These are phyloP conservation scores for Aethes cnicana DNA, from an alignment of 2,888 invertebrate species.

Conservation along the genomic window DNA sequence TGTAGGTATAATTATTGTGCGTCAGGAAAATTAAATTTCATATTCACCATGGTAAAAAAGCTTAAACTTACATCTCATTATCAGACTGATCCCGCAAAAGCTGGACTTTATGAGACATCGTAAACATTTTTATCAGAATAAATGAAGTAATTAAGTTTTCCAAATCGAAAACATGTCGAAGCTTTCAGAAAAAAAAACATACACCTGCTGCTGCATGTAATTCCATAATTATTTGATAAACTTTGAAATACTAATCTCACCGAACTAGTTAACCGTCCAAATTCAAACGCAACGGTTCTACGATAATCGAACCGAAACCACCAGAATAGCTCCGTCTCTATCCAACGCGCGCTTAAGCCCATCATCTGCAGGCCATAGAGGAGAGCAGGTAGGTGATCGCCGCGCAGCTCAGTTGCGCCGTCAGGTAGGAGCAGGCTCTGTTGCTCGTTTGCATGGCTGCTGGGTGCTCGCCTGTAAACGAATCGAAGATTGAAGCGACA, in stretches of 20 bases:
- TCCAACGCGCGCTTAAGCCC: conserved; percentile 41
- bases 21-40: not conserved
- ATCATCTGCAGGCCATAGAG: conserved; percentile 76
- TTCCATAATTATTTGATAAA: too few relatives aligned
- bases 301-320: conserved; percentile 7
- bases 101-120: too few relatives aligned
- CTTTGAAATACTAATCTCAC: too few relatives aligned
- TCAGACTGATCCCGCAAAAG: too few relatives aligned
- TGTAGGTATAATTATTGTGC: not conserved
- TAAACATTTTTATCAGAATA: too few relatives aligned
- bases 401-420: conserved; percentile 75
- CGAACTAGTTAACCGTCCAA: too few relatives aligned
- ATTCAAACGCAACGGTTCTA: not conserved
- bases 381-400: conserved; percentile 71
- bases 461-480: conserved; percentile 88
- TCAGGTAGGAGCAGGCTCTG: conserved; percentile 75
- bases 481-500: not conserved
- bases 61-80: not conserved
- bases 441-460: conserved; percentile 92
- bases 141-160: too few relatives aligned
- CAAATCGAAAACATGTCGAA: too few relatives aligned
- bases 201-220: too few relatives aligned
- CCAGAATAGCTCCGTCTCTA: conserved; percentile 10
- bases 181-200: too few relatives aligned
- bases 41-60: not conserved